These are phyloP conservation scores for Solea solea DNA, from an alignment of 2,113 vertebrate species.

Conservation along the genomic window DNA sequence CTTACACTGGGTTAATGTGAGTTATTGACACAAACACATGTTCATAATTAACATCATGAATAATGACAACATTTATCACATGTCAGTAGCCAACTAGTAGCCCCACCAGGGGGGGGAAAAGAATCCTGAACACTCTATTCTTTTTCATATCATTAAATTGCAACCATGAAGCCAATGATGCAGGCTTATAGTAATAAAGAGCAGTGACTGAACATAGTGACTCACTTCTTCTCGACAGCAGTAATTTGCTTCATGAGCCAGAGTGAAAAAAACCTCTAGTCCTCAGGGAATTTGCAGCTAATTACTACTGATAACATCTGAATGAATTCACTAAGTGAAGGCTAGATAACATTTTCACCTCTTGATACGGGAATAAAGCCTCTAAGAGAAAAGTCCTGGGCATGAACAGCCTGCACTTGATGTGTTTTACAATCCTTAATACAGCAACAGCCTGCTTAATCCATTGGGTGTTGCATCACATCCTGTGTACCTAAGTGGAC, in stretches of 20 bases:
- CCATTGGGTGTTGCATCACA: constrained; percentile 7
- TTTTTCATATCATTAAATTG: too few relatives aligned
- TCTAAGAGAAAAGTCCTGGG: not conserved
- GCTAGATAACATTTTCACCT: not conserved
- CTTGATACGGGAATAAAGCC: not conserved
- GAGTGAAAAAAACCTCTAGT: not conserved
- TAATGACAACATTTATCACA: too few relatives aligned
- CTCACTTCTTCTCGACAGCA: not conserved
- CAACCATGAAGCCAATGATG: too few relatives aligned
- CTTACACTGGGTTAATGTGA: too few relatives aligned
- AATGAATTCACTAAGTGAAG: not conserved
- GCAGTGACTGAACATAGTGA: not conserved
- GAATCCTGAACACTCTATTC: too few relatives aligned
- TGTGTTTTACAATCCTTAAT: not conserved
- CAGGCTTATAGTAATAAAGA: not conserved
- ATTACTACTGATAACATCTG: not conserved
- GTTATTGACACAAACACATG: too few relatives aligned
- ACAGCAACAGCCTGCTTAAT: constrained; percentile 1
- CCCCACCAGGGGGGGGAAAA: too few relatives aligned
- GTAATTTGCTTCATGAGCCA: not conserved
- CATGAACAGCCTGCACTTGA: not conserved
- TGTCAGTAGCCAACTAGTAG: too few relatives aligned
- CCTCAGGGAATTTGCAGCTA: not conserved
- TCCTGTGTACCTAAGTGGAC: constrained; percentile 29
- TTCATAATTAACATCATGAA: too few relatives aligned